These are phyloP conservation scores for Sebastes trivittatus DNA, from an alignment of 2,797 vertebrate species.

Conservation along the genomic window DNA sequence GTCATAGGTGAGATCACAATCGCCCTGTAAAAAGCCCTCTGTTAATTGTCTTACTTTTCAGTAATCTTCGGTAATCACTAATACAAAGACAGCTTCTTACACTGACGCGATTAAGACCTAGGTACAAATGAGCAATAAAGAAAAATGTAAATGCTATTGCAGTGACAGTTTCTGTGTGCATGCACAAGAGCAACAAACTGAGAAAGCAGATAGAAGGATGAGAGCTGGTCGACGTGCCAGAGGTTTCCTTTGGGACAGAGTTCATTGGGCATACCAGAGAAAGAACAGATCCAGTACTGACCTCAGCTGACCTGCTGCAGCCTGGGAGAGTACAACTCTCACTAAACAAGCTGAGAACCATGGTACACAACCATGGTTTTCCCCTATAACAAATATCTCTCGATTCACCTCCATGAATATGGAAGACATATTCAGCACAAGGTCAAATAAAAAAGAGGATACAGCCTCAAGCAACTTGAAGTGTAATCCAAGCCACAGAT, in stretches of 20 bases:
- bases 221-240: conserved; percentile 4
- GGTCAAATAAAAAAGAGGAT: neutral
- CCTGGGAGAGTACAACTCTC: conserved; percentile 35
- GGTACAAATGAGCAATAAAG: neutral
- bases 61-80: neutral
- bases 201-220: conserved; percentile 3
- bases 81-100: neutral
- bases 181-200: neutral
- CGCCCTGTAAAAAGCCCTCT: neutral
- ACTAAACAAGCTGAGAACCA: conserved; percentile 27
- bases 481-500: neutral
- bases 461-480: too few species aligned
- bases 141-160: neutral
- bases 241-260: conserved; percentile 32
- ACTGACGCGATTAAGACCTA: neutral
- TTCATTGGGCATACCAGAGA: conserved; percentile 42
- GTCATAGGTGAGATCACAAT: neutral
- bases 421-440: neutral
- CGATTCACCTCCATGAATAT: neutral
- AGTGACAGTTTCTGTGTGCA: neutral
- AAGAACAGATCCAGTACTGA: conserved; percentile 33
- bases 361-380: neutral
- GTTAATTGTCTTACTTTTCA: neutral
- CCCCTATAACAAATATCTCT: neutral
- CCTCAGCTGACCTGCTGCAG: conserved; percentile 41